Base-by-base conservation (phyloP, 35 echinoderm and acorn worm species). In the Hemicentrotus pulcherrimus region DNA sequence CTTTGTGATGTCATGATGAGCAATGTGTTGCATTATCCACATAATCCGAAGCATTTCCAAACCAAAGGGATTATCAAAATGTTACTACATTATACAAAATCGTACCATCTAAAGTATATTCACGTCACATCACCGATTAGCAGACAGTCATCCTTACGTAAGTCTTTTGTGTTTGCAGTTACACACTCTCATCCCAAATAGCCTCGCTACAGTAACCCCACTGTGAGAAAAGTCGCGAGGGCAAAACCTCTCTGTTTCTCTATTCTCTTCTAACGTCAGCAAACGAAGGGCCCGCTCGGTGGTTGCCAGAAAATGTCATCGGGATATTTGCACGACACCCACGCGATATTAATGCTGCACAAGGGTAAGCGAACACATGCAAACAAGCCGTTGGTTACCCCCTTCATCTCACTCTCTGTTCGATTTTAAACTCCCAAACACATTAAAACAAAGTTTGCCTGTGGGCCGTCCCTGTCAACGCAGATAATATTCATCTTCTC, bases 271-370 rank as follows among this genome's bases (percentile, higher is more conserved):
- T n/a, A 0, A 28, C 65, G 65, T 78, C 65, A n/a, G 19, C 22
- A 78, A 78, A 78, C 22, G 15, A 28, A 55, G n/a, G 65, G 65
- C 65, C 22, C 5, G 65, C 65, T 28, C 24, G 65, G 65, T 78
- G 65, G 65, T n/a, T 78, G 65, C 65, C 65, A 24, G 65, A 78
- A 59, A 78, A 78, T 78, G 65, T 78, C 65, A 78, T n/a, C 65
- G 65, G 65, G 65, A 78, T 78, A 78, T 78, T 78, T 78, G 65
- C 24, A 78, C 65, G 65, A 78, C 65, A 78, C 65, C 65, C 65
- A 78, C 65, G 65, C 65, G 22, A 78, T 78, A 78, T 78, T 24
- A 78, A 78, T 78, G 65, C 65, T 28, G 28, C 65, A 78, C 22
- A 28, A n/a, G 19, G 6, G 65, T 28, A 78, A 78, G 65, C 15